Base-by-base conservation (phyloP, 2,797 vertebrate genomes). In the Buceros bicornis region DNA sequence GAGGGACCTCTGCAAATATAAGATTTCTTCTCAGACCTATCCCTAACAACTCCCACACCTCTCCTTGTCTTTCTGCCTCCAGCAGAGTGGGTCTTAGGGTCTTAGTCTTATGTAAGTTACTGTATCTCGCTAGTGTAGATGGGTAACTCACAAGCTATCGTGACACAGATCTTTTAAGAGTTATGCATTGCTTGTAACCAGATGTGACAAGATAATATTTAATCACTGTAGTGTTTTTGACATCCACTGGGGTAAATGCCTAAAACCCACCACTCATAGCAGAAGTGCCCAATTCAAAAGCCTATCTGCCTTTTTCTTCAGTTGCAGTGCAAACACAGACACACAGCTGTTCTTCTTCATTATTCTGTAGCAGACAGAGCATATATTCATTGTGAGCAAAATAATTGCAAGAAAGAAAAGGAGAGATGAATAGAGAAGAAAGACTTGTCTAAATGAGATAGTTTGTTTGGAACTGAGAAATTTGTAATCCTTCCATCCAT, bases 391-490 rank as follows among this genome's bases (percentile, higher is more conserved):
- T 95, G 76, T 65, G 66, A 95, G 73, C 80, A 51, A 96, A 97
- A 97, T 96, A 97, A 95, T 89, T 93, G 48, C 51, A 76, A 77
- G 0, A 4, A 5, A 25, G 48, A 93, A 92, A 73, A 61, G n/a
- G 47, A 89, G 26, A 74, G 19, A 96, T 67, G 70, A 87, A 94
- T 45, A 81, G 69, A 93, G 87, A 96, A 93, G 42, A 95, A 93
- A 64, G 61, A 72, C 22, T 95, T 93, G 47, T 43, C 69, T 95
- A 97, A 95, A 96, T 95, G 94, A 95, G 90, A 93, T 89, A 93
- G 97, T 97, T 97, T 97, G 89, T 97, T 97, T 96, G 51, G 16
- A 76, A 94, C 31, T 53, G 62, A 69, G 76, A 65, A 92, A 96
- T 94, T 28, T 94, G 85, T 95, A 95, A 92, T 84, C 35, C 78